Conservation (phyloP, 1,140 invertebrate species). For the Pseudomyrmex cubaensis region DNA sequence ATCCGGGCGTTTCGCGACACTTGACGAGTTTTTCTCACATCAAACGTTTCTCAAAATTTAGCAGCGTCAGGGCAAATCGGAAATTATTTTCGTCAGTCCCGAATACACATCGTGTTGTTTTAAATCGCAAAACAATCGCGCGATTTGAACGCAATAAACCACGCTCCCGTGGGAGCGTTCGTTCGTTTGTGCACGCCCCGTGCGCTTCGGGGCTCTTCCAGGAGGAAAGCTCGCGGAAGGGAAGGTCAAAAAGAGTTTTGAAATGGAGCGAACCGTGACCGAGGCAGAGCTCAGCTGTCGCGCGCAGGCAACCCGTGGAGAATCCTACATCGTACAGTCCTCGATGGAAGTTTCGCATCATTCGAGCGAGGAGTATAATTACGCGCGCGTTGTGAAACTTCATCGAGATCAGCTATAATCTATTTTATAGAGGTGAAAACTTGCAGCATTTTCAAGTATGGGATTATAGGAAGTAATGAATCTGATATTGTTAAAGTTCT, state of each 20-base stretch:
- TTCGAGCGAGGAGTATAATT: conserved; percentile 21
- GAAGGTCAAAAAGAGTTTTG: conserved; percentile 69
- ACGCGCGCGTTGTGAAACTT: not conserved
- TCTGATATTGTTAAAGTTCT: conserved; percentile 12
- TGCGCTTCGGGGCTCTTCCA: conserved; percentile 57
- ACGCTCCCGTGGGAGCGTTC: conserved; percentile 51
- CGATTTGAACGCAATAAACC: conserved; percentile 67
- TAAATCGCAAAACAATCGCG: conserved; percentile 68
- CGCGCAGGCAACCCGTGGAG: conserved; percentile 68
- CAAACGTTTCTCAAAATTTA: conserved; percentile 15
- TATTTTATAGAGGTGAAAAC: not conserved
- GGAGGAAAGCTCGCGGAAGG: not conserved
- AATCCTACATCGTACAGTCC: conserved; percentile 70
- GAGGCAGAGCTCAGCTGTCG: conserved; percentile 73
- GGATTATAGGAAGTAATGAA: conserved; percentile 25
- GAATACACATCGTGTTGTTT: conserved; percentile 61
- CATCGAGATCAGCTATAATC: too few species aligned
- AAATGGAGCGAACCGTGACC: conserved; percentile 70
- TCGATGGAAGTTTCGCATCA: conserved; percentile 67
- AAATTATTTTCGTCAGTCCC: conserved; percentile 19
- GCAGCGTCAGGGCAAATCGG: not conserved
- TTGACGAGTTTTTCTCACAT: not conserved
- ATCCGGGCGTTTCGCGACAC: not conserved
- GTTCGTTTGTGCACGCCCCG: conserved; percentile 58
- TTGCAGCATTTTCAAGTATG: conserved; percentile 2